Percentiles rank a stretch among this genome's conserved stretches.
phyloP scores from a whole-genome alignment of 1,140 invertebrate genomes.

The Drosophila melanica region DNA sequence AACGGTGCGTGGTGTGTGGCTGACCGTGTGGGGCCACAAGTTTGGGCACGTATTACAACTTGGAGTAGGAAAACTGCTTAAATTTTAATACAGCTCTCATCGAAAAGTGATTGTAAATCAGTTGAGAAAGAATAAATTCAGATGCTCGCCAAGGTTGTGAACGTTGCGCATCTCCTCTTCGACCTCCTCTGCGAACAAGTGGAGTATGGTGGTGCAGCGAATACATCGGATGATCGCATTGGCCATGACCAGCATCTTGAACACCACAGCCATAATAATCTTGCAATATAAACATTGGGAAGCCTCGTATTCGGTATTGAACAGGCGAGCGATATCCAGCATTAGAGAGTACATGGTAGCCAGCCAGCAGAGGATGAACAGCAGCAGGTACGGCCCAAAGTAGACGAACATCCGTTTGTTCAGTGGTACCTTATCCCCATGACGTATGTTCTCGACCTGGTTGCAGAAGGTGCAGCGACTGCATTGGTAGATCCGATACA shows the following conservation, averaged over 20 bases:
- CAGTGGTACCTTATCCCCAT: not conserved
- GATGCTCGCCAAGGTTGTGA: constrained; percentile 44
- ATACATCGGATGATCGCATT: not conserved
- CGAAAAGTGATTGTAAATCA: not conserved
- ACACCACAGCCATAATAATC: constrained; percentile 1
- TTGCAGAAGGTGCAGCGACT: constrained; percentile 16
- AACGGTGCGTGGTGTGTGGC: constrained; percentile 17
- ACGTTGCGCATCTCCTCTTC: not conserved
- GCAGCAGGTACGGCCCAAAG: constrained; percentile 22
- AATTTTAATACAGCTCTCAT: not conserved
- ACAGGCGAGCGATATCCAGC: not conserved
- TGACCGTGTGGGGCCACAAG: not conserved
- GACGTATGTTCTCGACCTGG: not conserved
- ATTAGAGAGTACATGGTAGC: not conserved
- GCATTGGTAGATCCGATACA: constrained; percentile 2
- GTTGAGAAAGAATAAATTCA: constrained; percentile 26
- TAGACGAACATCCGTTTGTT: not conserved
- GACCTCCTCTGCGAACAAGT: not conserved
- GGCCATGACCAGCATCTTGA: constrained; percentile 34
- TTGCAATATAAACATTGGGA: not conserved
- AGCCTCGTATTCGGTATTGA: too few relatives aligned
- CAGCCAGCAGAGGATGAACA: constrained; percentile 20
- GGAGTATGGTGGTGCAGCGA: not conserved
- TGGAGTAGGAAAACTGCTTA: not conserved
- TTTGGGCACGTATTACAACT: not conserved